Conservation (phyloP, 2,797 vertebrate species). For the Cirrhinus molitorella region DNA sequence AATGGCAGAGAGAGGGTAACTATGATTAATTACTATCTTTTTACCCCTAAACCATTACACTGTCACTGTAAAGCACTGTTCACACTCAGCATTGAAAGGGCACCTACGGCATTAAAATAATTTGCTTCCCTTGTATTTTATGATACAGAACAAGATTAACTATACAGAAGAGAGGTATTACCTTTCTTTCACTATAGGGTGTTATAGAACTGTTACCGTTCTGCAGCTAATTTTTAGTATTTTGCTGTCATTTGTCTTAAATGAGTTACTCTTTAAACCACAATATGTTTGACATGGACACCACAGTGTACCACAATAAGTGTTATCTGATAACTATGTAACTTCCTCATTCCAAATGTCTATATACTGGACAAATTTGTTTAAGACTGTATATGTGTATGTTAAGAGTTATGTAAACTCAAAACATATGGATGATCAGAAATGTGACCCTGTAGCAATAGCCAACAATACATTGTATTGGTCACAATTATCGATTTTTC, state of each 20-base stretch:
- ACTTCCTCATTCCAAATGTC: neutral
- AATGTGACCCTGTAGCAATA: neutral
- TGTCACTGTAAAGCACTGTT: conserved; percentile 11
- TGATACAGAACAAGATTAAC: conserved; percentile 7
- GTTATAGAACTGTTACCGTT: conserved; percentile 8
- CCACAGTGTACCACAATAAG: neutral
- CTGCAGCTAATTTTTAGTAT: neutral
- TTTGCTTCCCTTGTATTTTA: conserved; percentile 27
- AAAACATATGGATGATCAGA: neutral
- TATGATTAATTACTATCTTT: conserved; percentile 6
- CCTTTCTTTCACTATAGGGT: neutral
- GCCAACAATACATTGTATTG: too few species aligned
- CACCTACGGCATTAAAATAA: conserved; percentile 25
- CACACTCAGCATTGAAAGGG: conserved; percentile 18
- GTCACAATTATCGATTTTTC: too few species aligned
- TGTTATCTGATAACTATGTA: neutral
- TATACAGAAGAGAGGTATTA: conserved; percentile 2
- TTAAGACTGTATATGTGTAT: neutral
- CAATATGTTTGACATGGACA: neutral
- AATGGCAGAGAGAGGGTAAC: neutral
- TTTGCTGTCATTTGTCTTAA: neutral
- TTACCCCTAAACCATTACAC: neutral
- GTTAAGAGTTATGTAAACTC: neutral
- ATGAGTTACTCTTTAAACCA: neutral
- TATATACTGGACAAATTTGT: neutral